Percentiles rank a stretch among this genome's conserved stretches.
These are phyloP conservation scores for Athrips mouffetella DNA, from an alignment of 2,888 invertebrate species.

Conservation along the genomic window DNA sequence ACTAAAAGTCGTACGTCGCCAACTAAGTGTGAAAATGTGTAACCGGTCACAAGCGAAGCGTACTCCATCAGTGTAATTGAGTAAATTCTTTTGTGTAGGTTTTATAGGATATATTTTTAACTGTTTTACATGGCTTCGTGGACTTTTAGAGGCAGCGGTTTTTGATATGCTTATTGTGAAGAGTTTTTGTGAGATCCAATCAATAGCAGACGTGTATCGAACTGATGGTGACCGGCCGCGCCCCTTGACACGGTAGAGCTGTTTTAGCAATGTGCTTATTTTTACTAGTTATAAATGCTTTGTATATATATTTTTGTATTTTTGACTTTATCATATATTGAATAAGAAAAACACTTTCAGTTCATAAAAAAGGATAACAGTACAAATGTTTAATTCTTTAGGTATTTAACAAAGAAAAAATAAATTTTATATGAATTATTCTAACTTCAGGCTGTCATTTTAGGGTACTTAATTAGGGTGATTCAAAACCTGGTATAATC, in stretches of 20 bases:
- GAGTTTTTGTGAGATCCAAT: constrained; percentile 54
- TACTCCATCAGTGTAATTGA: constrained; percentile 12
- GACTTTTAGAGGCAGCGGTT: constrained; percentile 47
- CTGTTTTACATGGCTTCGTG: constrained; percentile 35
- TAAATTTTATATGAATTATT: constrained; percentile 55
- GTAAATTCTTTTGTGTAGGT: constrained; percentile 35
- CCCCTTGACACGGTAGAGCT: constrained; percentile 41
- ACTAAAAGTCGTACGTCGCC: constrained; percentile 34
- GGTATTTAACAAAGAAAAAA: constrained; percentile 46
- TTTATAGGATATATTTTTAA: constrained; percentile 34
- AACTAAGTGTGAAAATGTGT: constrained; percentile 26
- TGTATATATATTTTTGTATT: constrained; percentile 67
- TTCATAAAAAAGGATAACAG: constrained; percentile 41
- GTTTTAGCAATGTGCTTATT: constrained; percentile 60
- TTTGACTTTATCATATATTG: constrained; percentile 56
- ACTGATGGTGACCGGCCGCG: constrained; percentile 41
- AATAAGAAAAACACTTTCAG: constrained; percentile 55
- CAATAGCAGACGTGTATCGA: constrained; percentile 48
- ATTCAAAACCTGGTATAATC: constrained; percentile 28
- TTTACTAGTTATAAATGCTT: constrained; percentile 74
- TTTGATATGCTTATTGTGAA: constrained; percentile 56
- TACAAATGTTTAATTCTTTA: constrained; percentile 47
- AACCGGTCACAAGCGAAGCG: constrained; percentile 27
- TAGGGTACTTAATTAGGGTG: too few relatives aligned
- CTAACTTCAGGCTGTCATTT: constrained; percentile 43